A percentile compares a stretch with the other conserved stretches of the same genome.
These are phyloP conservation scores for Apogon talboti DNA, from an alignment of 2,797 vertebrate species.

Conservation along the genomic window DNA sequence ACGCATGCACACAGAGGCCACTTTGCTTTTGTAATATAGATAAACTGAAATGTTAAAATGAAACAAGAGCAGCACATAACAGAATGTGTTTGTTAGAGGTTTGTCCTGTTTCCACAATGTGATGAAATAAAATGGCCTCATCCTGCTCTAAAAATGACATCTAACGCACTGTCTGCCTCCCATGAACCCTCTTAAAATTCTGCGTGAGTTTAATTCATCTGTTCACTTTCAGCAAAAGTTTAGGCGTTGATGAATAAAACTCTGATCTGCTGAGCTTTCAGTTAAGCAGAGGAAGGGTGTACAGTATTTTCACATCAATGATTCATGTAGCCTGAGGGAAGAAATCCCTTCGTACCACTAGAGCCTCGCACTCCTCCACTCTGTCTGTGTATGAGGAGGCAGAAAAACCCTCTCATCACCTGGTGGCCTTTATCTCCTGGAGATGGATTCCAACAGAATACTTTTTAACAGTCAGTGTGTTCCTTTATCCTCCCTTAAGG, in stretches of 20 bases:
- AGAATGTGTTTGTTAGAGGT: no score
- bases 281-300: conserved; percentile 1
- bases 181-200: no score
- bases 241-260: not conserved
- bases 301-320: conserved; percentile 21
- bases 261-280: conserved; percentile 9
- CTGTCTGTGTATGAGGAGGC: not conserved
- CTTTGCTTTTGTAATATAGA: no score
- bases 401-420: not conserved
- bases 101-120: not conserved
- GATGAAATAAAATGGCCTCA: not conserved
- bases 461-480: no score
- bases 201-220: not conserved
- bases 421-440: not conserved
- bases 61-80: no score
- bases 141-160: not conserved
- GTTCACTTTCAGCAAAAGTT: conserved; percentile 1
- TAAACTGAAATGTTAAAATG: no score
- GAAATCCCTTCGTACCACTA: not conserved
- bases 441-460: no score
- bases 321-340: conserved; percentile 11
- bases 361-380: not conserved
- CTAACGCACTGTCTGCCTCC: no score
- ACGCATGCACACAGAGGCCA: no score
- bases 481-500: no score